Evolutionary conservation across 2,113 vertebrate species (phyloP), one percentile per base, ranked within the genome.

Genomic region (Heliornis fulica): DNA sequence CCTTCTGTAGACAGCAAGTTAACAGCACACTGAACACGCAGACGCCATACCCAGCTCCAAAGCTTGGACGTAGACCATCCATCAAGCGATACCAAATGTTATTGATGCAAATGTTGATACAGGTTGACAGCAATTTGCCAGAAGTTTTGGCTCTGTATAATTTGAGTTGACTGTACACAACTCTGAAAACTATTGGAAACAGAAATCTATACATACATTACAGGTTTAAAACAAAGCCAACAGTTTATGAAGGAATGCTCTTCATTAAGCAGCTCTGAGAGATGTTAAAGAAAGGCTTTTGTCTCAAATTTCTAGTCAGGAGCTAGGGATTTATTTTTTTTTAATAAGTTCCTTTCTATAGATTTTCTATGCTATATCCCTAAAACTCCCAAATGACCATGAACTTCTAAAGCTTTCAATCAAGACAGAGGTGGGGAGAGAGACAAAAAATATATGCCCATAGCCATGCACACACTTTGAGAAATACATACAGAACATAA

Each of bases 161-260:
- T 93, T 83, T 32, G 43, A 91, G 29, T 68, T 85, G 90, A 87
- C 53, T 68, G 56, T 70, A 83, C 28, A 63, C 48, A 85, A 48
- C 57, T 89, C 84, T 69, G 57, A 79, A 89, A 90, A 68, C 53
- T 76, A 64, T n/a, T 76, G 23, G 90, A 95, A 96, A 94, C 40
- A 87, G 84, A 89, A 87, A 83, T 43, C 6, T 68, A 11, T 75
- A 46, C 40, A 53, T 32, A 78, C 8, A 31, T 79, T 91, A 64
- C 46, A 82, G 68, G 83, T 86, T 85, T 94, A 38, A 74, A 87
- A 77, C 23, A 88, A 87, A 83, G 53, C 63, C 82, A 85, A 50
- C 25, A 63, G 54, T 74, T 92, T 83, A 66, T 80, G 38, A 88
- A 17, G 66, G 75, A 86, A 83, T 83, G 75, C 50, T 77, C 79